Percentiles rank a stretch among this genome's conserved stretches.
Conservation (phyloP, 1,140 invertebrate genomes). For the Caenorhabditis elegans region WBcel235 BX284606.5:4834001-4834500, state of each 20-base stretch:
- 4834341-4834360: too few species aligned
- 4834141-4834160: background rate
- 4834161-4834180: background rate
- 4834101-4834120: background rate
- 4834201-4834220: background rate
- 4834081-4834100: background rate
- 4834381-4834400: too few species aligned
- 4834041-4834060: background rate
- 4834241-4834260: background rate
- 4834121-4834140: background rate
- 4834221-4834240: background rate
- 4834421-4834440: too few species aligned
- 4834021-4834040: background rate
- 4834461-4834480: too few species aligned
- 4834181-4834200: background rate
- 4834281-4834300: too few species aligned
- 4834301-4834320: too few species aligned
- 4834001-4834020: background rate
- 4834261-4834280: too few species aligned
- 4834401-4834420: too few species aligned
- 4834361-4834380: too few species aligned
- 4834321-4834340: too few species aligned
- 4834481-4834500: too few species aligned
- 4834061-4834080: background rate
- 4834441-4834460: too few species aligned